Conservation (phyloP, 2,888 invertebrate species). For the Gibbula magus region DNA sequence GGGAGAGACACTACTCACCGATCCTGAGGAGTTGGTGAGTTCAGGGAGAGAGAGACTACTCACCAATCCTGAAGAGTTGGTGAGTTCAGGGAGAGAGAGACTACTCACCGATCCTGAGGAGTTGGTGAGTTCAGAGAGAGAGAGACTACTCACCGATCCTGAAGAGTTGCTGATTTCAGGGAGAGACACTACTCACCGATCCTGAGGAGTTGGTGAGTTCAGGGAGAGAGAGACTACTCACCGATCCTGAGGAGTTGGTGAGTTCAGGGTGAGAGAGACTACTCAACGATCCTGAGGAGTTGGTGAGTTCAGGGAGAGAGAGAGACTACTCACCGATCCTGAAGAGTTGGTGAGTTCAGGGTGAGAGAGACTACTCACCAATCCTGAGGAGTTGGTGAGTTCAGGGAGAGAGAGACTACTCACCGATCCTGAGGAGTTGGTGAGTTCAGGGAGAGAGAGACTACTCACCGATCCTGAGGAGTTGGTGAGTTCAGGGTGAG, state of each 20-base stretch:
- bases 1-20: slow-evolving; percentile 84
- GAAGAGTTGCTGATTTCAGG: slow-evolving; percentile 95
- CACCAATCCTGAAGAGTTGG: slow-evolving; percentile 87
- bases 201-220: slow-evolving; percentile 95
- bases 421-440: slow-evolving; percentile 87
- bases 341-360: slow-evolving; percentile 95
- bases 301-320: slow-evolving; percentile 97
- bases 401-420: slow-evolving; percentile 87
- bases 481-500: slow-evolving; percentile 96
- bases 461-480: slow-evolving; percentile 82
- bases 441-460: slow-evolving; percentile 92
- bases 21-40: slow-evolving; percentile 91
- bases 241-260: slow-evolving; percentile 89
- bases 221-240: slow-evolving; percentile 83
- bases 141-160: slow-evolving; percentile 80
- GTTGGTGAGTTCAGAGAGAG: slow-evolving; percentile 96
- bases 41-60: slow-evolving; percentile 87
- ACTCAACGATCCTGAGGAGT: slow-evolving; percentile 84
- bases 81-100: slow-evolving; percentile 92
- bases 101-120: slow-evolving; percentile 82
- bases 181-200: slow-evolving; percentile 81
- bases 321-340: slow-evolving; percentile 79
- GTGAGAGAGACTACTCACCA: slow-evolving; percentile 80
- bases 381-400: slow-evolving; percentile 91
- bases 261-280: slow-evolving; percentile 90